Base-by-base conservation (phyloP, 2,888 invertebrate species). In the Drosophila barbarae region DNA sequence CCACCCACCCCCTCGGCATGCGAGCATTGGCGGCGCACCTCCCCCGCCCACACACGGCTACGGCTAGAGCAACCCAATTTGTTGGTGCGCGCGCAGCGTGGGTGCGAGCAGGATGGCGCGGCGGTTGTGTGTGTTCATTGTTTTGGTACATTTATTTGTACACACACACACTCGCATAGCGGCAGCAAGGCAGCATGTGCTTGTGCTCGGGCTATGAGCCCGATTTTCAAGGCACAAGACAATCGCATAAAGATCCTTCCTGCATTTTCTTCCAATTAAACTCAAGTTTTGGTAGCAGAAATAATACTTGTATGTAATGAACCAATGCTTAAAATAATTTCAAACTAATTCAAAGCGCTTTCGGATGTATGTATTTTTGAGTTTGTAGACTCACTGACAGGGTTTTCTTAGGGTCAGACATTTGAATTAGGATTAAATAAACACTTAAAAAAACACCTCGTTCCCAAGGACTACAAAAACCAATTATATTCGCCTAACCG, bases 81-180 rank as follows among this genome's bases (percentile, higher is more conserved):
- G 52, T 54, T 39, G 46, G 38, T 63, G 61, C 69, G 69, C 64
- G 73, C 76, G 63, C 71, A 67, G 30, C 44, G 32, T 21, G 38
- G 32, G 66, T 50, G 66, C 34, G 52, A 58, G 52, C 51, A 39
- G 46, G 58, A 58, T 10, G 51, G 35, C 38, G 36, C 44, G 9
- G 26, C 41, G 21, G 36, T 13, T 69, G 56, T 75, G 61, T 77
- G 64, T 75, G 69, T 72, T 66, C 71, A 80, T 80, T 79, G 79
- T 79, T 79, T 79, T 79, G 79, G 77, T 75, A 74, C 74, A 70
- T 76, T 73, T 75, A 83, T 77, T 83, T 83, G 77, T 77, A 70
- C 77, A 83, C 75, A 68, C 61, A 83, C 75, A 68, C 61, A 39
- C 42, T 26, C 23, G 42, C 10, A 49, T 18, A 42, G 41, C 59